These are phyloP conservation scores for Hydrozoanthus tunicans DNA, from an alignment of 64 coral and sea anemone genomes.

Conservation along the genomic window DNA sequence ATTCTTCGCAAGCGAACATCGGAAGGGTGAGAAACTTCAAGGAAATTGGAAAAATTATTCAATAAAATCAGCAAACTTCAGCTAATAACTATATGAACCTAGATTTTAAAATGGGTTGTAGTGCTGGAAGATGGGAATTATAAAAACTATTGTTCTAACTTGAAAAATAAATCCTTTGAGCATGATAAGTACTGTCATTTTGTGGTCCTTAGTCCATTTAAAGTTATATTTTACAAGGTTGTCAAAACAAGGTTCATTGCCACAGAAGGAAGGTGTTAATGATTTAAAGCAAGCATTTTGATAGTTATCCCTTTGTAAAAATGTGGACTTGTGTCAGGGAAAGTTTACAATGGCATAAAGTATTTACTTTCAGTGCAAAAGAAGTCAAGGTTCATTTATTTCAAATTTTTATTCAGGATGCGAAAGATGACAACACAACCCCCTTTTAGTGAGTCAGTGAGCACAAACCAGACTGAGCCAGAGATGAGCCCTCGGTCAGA, in stretches of 20 bases:
- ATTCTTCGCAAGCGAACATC: slow-evolving; percentile 90
- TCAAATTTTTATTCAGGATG: neutral
- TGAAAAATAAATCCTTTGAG: no score
- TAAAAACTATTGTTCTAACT: no score
- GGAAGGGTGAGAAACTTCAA: slow-evolving; percentile 68
- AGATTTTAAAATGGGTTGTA: no score
- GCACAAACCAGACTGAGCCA: slow-evolving; percentile 58
- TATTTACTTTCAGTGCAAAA: neutral
- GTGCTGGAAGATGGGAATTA: no score
- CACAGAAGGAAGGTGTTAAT: no score
- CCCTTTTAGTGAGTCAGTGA: slow-evolving; percentile 24
- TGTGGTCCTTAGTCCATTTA: neutral
- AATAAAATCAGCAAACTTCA: no score
- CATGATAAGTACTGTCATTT: neutral
- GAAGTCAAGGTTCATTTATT: neutral
- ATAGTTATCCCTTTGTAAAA: no score
- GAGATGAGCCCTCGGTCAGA: slow-evolving; percentile 85
- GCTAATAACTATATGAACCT: no score
- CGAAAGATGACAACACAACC: slow-evolving; percentile 27
- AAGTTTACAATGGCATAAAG: neutral
- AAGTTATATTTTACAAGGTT: neutral
- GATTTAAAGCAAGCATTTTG: no score
- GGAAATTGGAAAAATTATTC: neutral
- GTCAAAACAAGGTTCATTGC: no score
- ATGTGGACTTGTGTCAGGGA: neutral